Conservation (phyloP, 2,888 invertebrate species). For the Myopa testacea region DNA sequence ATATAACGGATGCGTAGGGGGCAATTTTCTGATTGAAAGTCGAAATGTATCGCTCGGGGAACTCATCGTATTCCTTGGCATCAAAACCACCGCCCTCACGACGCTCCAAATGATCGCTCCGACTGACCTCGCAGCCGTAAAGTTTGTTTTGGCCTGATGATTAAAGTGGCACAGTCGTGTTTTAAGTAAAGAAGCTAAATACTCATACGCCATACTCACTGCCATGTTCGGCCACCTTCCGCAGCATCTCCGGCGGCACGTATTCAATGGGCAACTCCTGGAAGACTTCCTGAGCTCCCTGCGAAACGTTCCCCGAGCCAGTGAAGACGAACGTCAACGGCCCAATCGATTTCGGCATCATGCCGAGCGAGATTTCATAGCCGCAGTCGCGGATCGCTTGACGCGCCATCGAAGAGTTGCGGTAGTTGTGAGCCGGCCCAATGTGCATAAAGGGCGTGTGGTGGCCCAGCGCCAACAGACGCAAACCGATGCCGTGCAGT, state of each 20-base stretch:
- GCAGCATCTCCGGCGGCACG: constrained; percentile 93
- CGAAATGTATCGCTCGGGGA: constrained; percentile 94
- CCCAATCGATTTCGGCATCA: constrained; percentile 98
- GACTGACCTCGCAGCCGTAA: constrained; percentile 94
- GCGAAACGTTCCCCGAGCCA: constrained; percentile 97
- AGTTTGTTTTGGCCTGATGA: constrained; percentile 88
- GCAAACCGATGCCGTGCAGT: constrained; percentile 93
- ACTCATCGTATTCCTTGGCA: constrained; percentile 86
- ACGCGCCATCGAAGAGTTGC: constrained; percentile 96
- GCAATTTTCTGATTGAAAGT: constrained; percentile 97
- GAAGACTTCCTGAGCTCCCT: constrained; percentile 92
- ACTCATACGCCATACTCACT: constrained; percentile 71
- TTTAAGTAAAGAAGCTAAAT: too few species aligned
- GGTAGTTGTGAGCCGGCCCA: constrained; percentile 98
- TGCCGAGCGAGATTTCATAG: constrained; percentile 94
- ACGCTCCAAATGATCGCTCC: constrained; percentile 92
- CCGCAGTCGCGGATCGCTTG: constrained; percentile 99
- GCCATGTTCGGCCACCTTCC: constrained; percentile 96
- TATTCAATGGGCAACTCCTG: constrained; percentile 98
- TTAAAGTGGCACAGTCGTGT: neutral
- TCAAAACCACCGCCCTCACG: constrained; percentile 95
- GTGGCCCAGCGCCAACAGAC: constrained; percentile 92
- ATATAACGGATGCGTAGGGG: constrained; percentile 95
- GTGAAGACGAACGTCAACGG: constrained; percentile 98
- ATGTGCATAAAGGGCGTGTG: constrained; percentile 99